These are phyloP conservation scores for Nyctalus aviator DNA, from an alignment of 2,797 vertebrate species.

Conservation along the genomic window DNA sequence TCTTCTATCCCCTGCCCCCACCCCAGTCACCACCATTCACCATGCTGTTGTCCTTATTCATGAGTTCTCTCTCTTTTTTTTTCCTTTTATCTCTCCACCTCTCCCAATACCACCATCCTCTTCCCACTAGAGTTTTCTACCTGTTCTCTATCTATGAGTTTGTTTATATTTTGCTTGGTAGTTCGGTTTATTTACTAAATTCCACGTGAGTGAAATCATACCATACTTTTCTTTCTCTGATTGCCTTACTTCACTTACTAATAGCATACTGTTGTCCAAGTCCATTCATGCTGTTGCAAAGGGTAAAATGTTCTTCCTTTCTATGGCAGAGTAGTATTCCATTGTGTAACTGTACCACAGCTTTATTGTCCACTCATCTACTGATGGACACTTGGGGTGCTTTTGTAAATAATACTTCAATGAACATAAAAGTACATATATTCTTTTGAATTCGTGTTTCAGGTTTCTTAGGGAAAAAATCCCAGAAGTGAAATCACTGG, in stretches of 20 bases:
- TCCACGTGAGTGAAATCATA: not conserved
- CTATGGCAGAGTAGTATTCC: not conserved
- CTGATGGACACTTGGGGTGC: not conserved
- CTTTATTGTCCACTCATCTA: not conserved
- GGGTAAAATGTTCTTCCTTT: not conserved
- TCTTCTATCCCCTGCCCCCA: not conserved
- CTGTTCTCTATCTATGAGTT: not conserved
- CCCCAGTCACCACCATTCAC: not conserved
- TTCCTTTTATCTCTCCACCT: not conserved
- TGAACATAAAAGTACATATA: not conserved
- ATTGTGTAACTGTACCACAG: not conserved
- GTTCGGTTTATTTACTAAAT: not conserved
- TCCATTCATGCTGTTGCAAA: not conserved
- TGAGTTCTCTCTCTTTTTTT: not conserved
- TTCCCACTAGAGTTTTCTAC: not conserved
- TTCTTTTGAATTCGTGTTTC: not conserved
- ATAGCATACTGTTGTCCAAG: not conserved
- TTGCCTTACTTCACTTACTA: not conserved
- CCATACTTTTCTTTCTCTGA: not conserved
- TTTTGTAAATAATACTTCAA: not conserved
- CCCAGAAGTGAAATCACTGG: not conserved
- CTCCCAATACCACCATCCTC: not conserved
- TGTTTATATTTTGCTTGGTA: not conserved
- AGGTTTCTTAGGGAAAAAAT: not conserved
- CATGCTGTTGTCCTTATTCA: not conserved